Conservation (phyloP, 2,113 vertebrate species). For the Zosterops lateralis region DNA sequence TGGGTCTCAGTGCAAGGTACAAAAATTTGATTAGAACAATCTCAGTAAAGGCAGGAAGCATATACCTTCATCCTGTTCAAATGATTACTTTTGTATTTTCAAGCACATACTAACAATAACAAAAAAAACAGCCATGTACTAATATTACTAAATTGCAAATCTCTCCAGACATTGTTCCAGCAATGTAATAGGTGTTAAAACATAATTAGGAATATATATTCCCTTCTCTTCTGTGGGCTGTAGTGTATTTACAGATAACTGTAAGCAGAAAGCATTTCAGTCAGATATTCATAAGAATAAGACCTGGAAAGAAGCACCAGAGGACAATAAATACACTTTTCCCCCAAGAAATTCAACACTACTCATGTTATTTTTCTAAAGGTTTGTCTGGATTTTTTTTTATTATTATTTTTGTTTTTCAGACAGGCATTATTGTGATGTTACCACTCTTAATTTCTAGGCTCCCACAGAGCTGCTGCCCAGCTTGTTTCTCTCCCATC, state of each 20-base stretch:
- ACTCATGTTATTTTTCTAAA: accelerated
- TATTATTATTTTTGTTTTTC: neutral
- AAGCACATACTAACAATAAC: neutral
- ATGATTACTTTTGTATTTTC: neutral
- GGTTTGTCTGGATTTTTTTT: neutral
- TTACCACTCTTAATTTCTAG: neutral
- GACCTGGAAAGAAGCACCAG: neutral
- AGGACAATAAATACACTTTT: neutral
- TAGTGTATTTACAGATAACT: neutral
- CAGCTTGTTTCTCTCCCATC: neutral
- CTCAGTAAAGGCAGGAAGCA: neutral
- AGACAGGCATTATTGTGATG: neutral
- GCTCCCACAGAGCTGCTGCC: neutral
- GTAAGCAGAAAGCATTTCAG: neutral
- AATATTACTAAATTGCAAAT: neutral
- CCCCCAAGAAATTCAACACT: neutral
- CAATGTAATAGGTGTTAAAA: neutral
- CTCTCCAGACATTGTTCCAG: neutral
- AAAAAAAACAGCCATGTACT: neutral
- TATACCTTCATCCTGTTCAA: neutral
- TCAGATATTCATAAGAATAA: neutral
- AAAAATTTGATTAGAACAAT: neutral
- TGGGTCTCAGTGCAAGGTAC: neutral
- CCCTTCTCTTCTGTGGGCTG: neutral
- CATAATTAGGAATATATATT: neutral